These are phyloP conservation scores for Chaitophorus viminalis DNA, from an alignment of 2,888 invertebrate species.

Conservation along the genomic window DNA sequence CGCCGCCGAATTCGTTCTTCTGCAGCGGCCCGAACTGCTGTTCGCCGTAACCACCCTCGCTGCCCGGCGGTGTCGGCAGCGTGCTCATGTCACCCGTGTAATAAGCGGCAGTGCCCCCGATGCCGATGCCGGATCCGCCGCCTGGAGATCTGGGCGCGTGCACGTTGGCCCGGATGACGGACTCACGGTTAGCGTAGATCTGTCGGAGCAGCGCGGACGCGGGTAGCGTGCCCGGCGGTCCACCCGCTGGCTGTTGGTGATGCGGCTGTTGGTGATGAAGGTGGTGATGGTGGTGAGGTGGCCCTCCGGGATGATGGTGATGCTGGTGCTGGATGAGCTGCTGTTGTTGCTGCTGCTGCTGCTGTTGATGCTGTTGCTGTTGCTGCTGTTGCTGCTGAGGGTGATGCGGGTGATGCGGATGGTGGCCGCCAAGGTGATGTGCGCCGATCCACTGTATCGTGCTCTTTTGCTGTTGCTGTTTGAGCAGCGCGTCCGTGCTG, in stretches of 20 bases:
- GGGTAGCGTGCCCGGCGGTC: slow-evolving; percentile 73
- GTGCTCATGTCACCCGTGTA: slow-evolving; percentile 72
- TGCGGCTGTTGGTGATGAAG: slow-evolving; percentile 67
- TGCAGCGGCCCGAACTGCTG: slow-evolving; percentile 67
- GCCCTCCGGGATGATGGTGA: slow-evolving; percentile 65
- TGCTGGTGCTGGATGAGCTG: slow-evolving; percentile 73
- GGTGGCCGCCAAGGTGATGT: slow-evolving; percentile 70
- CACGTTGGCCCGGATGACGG: slow-evolving; percentile 91
- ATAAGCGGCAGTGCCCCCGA: slow-evolving; percentile 67
- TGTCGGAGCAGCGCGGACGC: slow-evolving; percentile 90
- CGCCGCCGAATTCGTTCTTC: slow-evolving; percentile 68
- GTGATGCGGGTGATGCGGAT: slow-evolving; percentile 25
- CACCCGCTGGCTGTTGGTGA: slow-evolving; percentile 63
- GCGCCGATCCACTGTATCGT: slow-evolving; percentile 96
- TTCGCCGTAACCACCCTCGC: slow-evolving; percentile 71
- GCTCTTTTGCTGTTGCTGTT: slow-evolving; percentile 81
- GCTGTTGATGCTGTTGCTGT: slow-evolving; percentile 63
- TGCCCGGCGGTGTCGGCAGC: slow-evolving; percentile 71
- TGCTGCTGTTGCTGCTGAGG: slow-evolving; percentile 67
- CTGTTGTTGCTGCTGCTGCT: slow-evolving; percentile 70
- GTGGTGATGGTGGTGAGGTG: slow-evolving; percentile 33
- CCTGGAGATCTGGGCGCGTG: slow-evolving; percentile 69
- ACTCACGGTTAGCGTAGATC: slow-evolving; percentile 87
- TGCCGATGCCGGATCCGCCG: slow-evolving; percentile 66
- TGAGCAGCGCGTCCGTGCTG: slow-evolving; percentile 84